Evolutionary conservation across 2,888 invertebrate genomes (phyloP), one percentile per base, ranked within the genome.

Genomic region (Patella depressa): DNA sequence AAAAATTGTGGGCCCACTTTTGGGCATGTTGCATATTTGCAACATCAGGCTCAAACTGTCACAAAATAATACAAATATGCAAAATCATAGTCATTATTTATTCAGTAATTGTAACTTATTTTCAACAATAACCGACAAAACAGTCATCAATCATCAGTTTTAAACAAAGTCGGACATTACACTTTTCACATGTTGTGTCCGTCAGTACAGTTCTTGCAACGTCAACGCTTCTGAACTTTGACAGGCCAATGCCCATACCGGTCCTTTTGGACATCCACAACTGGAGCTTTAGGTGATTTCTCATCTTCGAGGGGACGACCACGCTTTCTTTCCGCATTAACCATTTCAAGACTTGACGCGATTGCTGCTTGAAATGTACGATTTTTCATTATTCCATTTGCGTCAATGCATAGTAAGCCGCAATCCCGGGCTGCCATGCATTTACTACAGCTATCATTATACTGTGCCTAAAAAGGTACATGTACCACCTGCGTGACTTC

Each of bases 391-490:
- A 29, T 29, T 29, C 3, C 29, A 29, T 29, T 29, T 3, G 29
- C 29, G 29, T 29, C 29, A 29, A 29, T 29, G 29, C 29, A 1
- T 29, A 29, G 29, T 29, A 29, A 29, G 2, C 29, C 29, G 3
- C 29, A 29, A 29, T 29, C 29, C 29, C 29, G 29, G 29, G 2
- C 4, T 74, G 19, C 78, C 74, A 78, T 17, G 71, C 74, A 59
- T 78, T 78, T 24, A 78, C 71, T 17, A 74, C 71, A 29, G 53
- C 72, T 55, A 78, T 17, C 14, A 19, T 57, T 65, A 74, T 71
- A 34, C 71, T 59, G 55, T 74, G 78, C 78, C 74, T 74, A 71
- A 74, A 78, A 17, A 74, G 11, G 78, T 78, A 74, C 57, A 78
- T 45, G 53, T 78, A 78, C 78, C 78, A 78, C 45, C 78, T 29